Conservation (phyloP, 2,113 vertebrate species). For the Circaetus gallicus region DNA sequence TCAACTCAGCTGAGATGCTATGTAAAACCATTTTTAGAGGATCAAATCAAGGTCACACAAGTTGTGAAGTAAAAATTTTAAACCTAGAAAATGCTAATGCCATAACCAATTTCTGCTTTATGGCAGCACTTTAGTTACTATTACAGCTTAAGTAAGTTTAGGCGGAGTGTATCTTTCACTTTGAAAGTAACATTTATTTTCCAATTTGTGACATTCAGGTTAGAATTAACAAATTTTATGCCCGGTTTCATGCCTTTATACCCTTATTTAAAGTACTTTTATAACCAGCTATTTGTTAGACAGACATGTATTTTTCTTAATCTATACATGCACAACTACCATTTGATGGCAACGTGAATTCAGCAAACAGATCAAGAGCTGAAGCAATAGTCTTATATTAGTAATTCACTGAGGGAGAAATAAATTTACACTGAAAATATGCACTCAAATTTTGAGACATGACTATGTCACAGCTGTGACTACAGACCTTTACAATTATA, state of each 20-base stretch:
- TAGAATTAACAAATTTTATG: background rate
- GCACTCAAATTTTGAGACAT: background rate
- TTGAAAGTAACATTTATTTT: background rate
- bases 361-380: background rate
- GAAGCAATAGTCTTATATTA: background rate
- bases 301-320: background rate
- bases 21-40: background rate
- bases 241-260: background rate
- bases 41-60: background rate
- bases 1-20: background rate
- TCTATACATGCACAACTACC: background rate
- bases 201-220: background rate
- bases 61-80: background rate
- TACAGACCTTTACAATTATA: background rate
- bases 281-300: background rate
- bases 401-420: background rate
- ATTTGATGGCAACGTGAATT: background rate
- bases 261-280: background rate
- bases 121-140: background rate
- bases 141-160: background rate
- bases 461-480: background rate
- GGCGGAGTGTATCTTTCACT: background rate
- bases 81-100: background rate
- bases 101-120: background rate
- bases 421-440: background rate